Evolutionary conservation across 2,797 vertebrate genomes (phyloP).

Genomic region (Loriculus beryllinus): DNA sequence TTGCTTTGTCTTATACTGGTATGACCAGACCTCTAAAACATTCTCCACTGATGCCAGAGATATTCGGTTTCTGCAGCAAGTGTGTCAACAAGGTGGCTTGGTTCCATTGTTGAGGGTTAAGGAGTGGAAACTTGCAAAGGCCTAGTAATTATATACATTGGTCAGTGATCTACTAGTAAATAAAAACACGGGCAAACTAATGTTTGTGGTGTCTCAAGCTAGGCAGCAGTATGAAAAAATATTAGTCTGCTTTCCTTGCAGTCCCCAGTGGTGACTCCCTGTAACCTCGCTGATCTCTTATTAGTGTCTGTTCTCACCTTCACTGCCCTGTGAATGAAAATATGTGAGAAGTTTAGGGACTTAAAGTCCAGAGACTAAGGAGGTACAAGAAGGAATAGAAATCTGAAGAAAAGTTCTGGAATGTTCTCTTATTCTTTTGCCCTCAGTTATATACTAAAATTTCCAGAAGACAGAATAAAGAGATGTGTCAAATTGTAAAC

Average conservation of each 20-base stretch:
- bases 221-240: neutral
- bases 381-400: neutral
- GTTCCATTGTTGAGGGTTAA: neutral
- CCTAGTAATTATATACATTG: neutral
- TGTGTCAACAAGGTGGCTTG: neutral
- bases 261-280: neutral
- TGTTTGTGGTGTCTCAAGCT: neutral
- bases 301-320: neutral
- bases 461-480: neutral
- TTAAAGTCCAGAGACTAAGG: neutral
- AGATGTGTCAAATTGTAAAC: neutral
- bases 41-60: neutral
- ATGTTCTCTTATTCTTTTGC: accelerated
- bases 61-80: neutral
- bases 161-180: neutral
- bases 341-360: neutral
- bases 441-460: neutral
- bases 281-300: neutral
- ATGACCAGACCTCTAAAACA: neutral
- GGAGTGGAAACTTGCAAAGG: neutral
- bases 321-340: neutral
- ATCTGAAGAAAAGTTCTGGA: neutral
- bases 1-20: neutral
- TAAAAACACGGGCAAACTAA: neutral
- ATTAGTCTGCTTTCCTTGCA: neutral